Conservation (phyloP, 2,113 vertebrate species). For the Chrysemys picta region DNA sequence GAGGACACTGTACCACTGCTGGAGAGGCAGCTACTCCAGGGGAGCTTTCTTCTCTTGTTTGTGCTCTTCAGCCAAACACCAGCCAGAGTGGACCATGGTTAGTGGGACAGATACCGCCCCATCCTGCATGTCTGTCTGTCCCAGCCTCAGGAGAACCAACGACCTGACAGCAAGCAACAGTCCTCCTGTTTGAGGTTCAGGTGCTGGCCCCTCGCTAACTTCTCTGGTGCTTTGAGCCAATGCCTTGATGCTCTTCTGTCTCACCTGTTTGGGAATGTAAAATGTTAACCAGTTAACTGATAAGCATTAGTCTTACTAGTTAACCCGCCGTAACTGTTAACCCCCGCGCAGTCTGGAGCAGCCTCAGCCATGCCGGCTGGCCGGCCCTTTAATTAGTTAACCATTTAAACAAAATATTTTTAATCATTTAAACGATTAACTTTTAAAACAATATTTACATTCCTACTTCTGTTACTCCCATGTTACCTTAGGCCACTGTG, state of each 20-base stretch:
- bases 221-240: not conserved
- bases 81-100: not conserved
- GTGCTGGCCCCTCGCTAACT: not conserved
- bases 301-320: no score
- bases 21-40: not conserved
- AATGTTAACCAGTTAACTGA: no score
- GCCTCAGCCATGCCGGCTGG: no score
- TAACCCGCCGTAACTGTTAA: no score
- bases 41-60: not conserved
- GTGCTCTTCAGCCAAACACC: not conserved
- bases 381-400: no score
- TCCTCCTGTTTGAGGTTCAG: not conserved
- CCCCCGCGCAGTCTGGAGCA: no score
- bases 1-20: no score
- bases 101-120: not conserved
- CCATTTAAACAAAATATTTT: no score
- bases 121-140: not conserved
- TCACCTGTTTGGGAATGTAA: no score
- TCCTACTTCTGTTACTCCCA: not conserved
- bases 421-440: no score
- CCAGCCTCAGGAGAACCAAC: not conserved
- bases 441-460: no score
- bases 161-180: not conserved
- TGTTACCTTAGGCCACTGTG: not conserved
- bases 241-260: not conserved